Evolutionary conservation across 2,113 vertebrate species (phyloP).

Genomic region (Ovibos moschatus): DNA sequence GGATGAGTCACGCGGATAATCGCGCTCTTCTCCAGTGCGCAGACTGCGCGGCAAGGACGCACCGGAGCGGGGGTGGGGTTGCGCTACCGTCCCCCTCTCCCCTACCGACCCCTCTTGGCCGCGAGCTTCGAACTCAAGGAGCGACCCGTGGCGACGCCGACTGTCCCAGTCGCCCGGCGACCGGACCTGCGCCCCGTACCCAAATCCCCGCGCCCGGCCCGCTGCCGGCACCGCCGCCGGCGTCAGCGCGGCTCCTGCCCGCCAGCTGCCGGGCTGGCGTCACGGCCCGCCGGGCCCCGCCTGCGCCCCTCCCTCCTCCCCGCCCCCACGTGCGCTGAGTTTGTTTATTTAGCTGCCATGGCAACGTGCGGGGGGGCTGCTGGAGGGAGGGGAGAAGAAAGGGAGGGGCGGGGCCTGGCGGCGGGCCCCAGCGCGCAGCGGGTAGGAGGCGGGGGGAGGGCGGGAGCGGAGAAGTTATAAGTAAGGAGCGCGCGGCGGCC

Average conservation of each 20-base stretch:
- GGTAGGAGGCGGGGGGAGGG: conserved; percentile 61
- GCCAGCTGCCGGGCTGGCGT: conserved; percentile 81
- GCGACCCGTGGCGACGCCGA: not conserved
- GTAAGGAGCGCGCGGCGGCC: no score
- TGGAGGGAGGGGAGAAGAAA: conserved; percentile 72
- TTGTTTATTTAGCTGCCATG: conserved; percentile 72
- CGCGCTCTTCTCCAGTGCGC: conserved; percentile 13
- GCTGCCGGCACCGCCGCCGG: conserved; percentile 43
- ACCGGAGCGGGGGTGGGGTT: not conserved
- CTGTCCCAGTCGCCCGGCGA: not conserved
- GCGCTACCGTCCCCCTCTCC: not conserved
- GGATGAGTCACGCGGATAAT: conserved; percentile 61
- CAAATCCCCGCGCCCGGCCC: not conserved
- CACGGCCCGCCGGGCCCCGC: conserved; percentile 68
- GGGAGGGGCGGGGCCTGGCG: conserved; percentile 60
- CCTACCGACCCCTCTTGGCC: not conserved
- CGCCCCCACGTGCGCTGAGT: conserved; percentile 80
- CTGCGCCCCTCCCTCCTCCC: conserved; percentile 65
- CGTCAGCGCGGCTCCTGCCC: conserved; percentile 75
- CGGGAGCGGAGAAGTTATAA: not conserved
- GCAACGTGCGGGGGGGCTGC: conserved; percentile 82
- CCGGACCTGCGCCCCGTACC: not conserved
- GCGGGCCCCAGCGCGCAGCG: conserved; percentile 63
- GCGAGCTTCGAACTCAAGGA: not conserved
- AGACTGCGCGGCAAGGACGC: not conserved